These are phyloP conservation scores for Marcusenius ussheri DNA, from an alignment of 2,113 vertebrate species.

Conservation along the genomic window DNA sequence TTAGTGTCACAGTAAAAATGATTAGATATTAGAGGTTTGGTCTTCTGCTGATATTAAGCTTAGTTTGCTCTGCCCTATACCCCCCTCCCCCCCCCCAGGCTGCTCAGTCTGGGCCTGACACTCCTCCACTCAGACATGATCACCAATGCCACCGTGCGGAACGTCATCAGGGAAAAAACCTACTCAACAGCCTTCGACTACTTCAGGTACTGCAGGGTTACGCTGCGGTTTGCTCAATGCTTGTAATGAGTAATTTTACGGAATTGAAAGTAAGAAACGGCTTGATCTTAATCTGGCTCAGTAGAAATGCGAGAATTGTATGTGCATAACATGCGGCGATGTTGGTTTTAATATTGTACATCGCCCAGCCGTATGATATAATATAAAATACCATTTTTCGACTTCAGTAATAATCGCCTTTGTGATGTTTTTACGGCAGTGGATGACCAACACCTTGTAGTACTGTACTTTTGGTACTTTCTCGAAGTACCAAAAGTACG, in stretches of 20 bases:
- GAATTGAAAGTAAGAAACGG: no score
- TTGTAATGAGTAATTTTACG: neutral
- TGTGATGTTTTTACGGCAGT: no score
- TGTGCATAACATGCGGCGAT: no score
- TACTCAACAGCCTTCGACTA: conserved; percentile 97
- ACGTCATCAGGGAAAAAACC: conserved; percentile 91
- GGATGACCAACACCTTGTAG: no score
- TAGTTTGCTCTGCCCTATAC: neutral
- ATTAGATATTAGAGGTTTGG: neutral
- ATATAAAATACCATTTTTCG: no score
- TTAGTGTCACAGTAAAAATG: neutral
- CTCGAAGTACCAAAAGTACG: no score
- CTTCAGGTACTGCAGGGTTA: conserved; percentile 74
- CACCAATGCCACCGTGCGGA: conserved; percentile 86
- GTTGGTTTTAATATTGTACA: no score
- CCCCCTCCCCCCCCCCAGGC: conserved; percentile 46
- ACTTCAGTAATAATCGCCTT: no score
- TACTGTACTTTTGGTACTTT: no score
- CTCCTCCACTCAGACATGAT: conserved; percentile 91
- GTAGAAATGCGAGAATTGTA: no score
- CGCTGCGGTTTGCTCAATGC: neutral
- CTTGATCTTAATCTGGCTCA: no score
- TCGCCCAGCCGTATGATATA: no score
- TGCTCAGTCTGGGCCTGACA: conserved; percentile 81
- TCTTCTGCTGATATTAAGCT: neutral